A percentile compares a stretch with the other conserved stretches of the same genome.
Conservation (phyloP, 2,888 invertebrate genomes). For the Empis livida region DNA sequence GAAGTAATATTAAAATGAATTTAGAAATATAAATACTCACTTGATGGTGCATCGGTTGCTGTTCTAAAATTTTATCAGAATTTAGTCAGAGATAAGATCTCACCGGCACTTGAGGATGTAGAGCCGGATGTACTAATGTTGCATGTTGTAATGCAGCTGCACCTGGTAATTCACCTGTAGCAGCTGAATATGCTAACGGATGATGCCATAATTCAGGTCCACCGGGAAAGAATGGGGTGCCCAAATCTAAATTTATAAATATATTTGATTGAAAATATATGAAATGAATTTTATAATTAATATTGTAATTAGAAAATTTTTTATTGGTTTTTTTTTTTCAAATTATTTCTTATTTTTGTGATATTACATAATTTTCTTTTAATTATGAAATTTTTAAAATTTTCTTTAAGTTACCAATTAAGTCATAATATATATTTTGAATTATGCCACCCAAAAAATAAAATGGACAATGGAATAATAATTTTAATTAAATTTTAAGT, state of each 20-base stretch:
- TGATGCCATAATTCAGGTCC: conserved; percentile 92
- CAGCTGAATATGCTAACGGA: conserved; percentile 67
- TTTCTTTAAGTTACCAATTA: too few species aligned
- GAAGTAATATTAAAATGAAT: neutral
- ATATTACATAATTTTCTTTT: too few species aligned
- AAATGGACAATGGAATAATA: too few species aligned
- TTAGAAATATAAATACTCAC: conserved; percentile 20
- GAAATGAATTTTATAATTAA: too few species aligned
- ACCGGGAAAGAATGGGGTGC: conserved; percentile 90
- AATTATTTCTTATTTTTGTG: neutral
- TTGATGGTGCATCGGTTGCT: conserved; percentile 36
- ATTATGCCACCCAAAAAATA: too few species aligned
- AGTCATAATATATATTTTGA: too few species aligned
- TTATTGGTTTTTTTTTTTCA: neutral
- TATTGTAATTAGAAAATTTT: too few species aligned
- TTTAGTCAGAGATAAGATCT: conserved; percentile 97
- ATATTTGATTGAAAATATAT: too few species aligned
- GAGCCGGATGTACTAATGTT: conserved; percentile 89
- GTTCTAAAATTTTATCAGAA: conserved; percentile 43
- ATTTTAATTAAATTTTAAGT: too few species aligned
- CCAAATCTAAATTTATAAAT: conserved; percentile 53
- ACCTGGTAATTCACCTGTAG: conserved; percentile 70
- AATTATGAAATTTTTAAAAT: too few species aligned
- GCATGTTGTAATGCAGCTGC: conserved; percentile 70
- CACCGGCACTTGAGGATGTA: conserved; percentile 95